These are phyloP conservation scores for Podilymbus podiceps DNA, from an alignment of 2,113 vertebrate species.

Conservation along the genomic window DNA sequence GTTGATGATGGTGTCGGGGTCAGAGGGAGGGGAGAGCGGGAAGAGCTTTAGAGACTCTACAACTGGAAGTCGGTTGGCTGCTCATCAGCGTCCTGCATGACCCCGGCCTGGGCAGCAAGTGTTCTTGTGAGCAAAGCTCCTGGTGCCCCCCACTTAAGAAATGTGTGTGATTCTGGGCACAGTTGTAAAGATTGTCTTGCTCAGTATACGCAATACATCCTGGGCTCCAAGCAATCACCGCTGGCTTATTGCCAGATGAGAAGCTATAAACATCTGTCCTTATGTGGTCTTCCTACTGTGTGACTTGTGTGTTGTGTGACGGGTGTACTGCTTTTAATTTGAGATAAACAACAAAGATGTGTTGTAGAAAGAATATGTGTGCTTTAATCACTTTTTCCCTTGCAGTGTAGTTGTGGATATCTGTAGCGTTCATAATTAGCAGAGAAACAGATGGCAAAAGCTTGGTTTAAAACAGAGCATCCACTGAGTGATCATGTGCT, in stretches of 20 bases:
- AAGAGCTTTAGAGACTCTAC: neutral
- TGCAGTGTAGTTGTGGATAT: slow-evolving; percentile 35
- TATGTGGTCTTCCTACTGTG: neutral
- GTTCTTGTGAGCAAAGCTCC: neutral
- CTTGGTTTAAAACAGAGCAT: slow-evolving; percentile 40
- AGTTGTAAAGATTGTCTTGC: neutral
- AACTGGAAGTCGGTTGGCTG: neutral
- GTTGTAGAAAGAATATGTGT: neutral
- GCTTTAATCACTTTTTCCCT: neutral
- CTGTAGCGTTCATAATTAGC: slow-evolving; percentile 59
- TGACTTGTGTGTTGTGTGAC: neutral
- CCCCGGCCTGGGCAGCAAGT: neutral
- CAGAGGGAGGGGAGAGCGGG: neutral
- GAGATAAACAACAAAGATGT: neutral
- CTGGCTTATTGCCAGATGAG: neutral
- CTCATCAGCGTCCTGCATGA: neutral
- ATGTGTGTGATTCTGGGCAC: neutral
- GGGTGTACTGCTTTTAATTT: neutral
- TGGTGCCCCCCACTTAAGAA: neutral
- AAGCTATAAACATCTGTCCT: neutral
- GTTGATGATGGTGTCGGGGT: neutral
- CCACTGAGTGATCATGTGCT: slow-evolving; percentile 6
- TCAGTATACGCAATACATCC: neutral
- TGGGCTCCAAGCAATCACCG: neutral
- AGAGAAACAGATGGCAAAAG: slow-evolving; percentile 64